Evolutionary conservation across 2,797 vertebrate species (phyloP).

Genomic region (Cirrhinus mrigala): DNA sequence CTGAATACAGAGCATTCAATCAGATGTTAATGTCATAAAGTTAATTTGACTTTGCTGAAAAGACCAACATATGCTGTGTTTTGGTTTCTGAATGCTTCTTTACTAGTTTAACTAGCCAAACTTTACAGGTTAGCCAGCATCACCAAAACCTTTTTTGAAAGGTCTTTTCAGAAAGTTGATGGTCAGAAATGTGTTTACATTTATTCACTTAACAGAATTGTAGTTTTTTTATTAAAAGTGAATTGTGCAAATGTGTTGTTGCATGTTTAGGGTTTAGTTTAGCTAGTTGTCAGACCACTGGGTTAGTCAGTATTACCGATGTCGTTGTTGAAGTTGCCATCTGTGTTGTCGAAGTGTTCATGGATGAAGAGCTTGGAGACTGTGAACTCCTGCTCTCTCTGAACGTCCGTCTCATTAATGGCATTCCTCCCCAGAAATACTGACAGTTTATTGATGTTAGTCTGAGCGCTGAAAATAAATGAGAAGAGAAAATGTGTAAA

Average conservation of each 20-base stretch:
- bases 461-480: slow-evolving; percentile 67
- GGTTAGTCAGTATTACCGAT: slow-evolving; percentile 77
- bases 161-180: neutral
- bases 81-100: neutral
- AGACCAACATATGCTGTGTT: neutral
- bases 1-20: slow-evolving; percentile 67
- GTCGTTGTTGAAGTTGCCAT: slow-evolving; percentile 83
- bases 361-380: slow-evolving; percentile 85
- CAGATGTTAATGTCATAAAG: neutral
- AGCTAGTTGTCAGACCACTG: too few relatives aligned
- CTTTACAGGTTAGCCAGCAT: neutral
- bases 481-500: neutral
- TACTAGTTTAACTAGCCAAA: neutral
- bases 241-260: too few relatives aligned
- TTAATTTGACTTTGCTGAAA: neutral
- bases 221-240: too few relatives aligned
- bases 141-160: neutral
- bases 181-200: neutral
- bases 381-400: slow-evolving; percentile 81
- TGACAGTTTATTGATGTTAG: slow-evolving; percentile 65
- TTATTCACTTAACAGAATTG: neutral
- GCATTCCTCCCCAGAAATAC: slow-evolving; percentile 80
- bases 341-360: slow-evolving; percentile 74
- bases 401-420: slow-evolving; percentile 73
- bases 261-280: neutral